phyloP scores from a whole-genome alignment of 2,797 vertebrate species.

The Danio albolineatus region DNA sequence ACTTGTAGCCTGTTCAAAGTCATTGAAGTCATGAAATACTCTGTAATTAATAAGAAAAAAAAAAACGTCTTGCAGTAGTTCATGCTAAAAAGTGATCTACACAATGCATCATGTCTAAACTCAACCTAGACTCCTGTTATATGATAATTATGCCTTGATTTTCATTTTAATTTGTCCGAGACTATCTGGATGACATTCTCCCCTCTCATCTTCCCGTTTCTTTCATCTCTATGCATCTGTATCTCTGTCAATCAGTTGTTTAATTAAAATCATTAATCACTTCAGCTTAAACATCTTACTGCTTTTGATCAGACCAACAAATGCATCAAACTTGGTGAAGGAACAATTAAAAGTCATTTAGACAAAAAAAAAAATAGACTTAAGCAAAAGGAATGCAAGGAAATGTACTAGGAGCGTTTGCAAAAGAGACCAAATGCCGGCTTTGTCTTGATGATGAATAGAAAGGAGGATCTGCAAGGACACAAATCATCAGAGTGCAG shows the following conservation, averaged over 20 bases:
- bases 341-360: constrained; percentile 24
- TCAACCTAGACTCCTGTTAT: neutral
- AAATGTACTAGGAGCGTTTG: constrained; percentile 21
- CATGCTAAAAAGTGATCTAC: neutral
- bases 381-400: neutral
- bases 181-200: constrained; percentile 17
- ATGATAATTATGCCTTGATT: neutral
- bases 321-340: constrained; percentile 5
- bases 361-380: constrained; percentile 17
- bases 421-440: constrained; percentile 26
- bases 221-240: constrained; percentile 9
- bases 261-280: constrained; percentile 53
- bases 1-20: neutral
- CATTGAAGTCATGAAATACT: neutral
- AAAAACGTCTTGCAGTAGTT: neutral
- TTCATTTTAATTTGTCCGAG: constrained; percentile 1
- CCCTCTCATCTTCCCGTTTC: constrained; percentile 26
- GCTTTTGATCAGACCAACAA: constrained; percentile 35
- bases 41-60: neutral
- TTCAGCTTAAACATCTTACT: constrained; percentile 24
- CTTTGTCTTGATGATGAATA: constrained; percentile 48
- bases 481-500: constrained; percentile 7
- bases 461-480: constrained; percentile 1
- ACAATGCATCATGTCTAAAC: constrained; percentile 5
- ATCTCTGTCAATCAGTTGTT: constrained; percentile 34